Conservation (phyloP, 2,888 invertebrate genomes). For the Atethmia centrago region DNA sequence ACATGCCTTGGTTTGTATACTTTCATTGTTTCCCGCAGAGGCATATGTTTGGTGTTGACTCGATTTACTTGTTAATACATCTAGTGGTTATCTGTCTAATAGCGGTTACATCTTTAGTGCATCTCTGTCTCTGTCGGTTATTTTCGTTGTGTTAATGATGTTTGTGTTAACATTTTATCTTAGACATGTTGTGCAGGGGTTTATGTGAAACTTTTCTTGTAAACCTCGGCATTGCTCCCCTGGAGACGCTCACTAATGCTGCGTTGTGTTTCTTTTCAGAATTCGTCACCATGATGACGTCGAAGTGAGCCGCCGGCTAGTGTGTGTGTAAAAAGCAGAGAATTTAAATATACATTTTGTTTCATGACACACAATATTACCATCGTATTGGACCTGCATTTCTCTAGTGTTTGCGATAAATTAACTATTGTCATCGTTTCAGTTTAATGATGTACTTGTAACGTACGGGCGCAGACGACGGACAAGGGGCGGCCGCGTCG, state of each 20-base stretch:
- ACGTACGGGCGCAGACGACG: slow-evolving; percentile 69
- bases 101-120: slow-evolving; percentile 84
- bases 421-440: slow-evolving; percentile 90
- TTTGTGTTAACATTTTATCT: slow-evolving; percentile 78
- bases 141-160: slow-evolving; percentile 78
- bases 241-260: slow-evolving; percentile 65
- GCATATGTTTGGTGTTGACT: slow-evolving; percentile 68
- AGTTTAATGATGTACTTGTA: slow-evolving; percentile 84
- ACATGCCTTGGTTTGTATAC: slow-evolving; percentile 67
- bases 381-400: slow-evolving; percentile 91
- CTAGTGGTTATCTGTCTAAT: slow-evolving; percentile 79
- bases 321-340: slow-evolving; percentile 91
- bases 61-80: slow-evolving; percentile 70
- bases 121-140: slow-evolving; percentile 83
- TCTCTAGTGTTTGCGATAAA: slow-evolving; percentile 91
- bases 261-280: slow-evolving; percentile 92
- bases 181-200: slow-evolving; percentile 76
- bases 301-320: slow-evolving; percentile 97
- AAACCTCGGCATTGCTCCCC: slow-evolving; percentile 43
- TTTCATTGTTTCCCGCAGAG: slow-evolving; percentile 45
- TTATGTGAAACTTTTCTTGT: slow-evolving; percentile 68
- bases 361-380: slow-evolving; percentile 91
- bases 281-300: slow-evolving; percentile 99
- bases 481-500: slow-evolving; percentile 46
- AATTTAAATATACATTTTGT: slow-evolving; percentile 92